Percentiles rank a stretch among this genome's conserved stretches.
Conservation (phyloP, 30 jellyfish, hydroid and myxozoan genomes). For the Sanderia malayensis region DNA sequence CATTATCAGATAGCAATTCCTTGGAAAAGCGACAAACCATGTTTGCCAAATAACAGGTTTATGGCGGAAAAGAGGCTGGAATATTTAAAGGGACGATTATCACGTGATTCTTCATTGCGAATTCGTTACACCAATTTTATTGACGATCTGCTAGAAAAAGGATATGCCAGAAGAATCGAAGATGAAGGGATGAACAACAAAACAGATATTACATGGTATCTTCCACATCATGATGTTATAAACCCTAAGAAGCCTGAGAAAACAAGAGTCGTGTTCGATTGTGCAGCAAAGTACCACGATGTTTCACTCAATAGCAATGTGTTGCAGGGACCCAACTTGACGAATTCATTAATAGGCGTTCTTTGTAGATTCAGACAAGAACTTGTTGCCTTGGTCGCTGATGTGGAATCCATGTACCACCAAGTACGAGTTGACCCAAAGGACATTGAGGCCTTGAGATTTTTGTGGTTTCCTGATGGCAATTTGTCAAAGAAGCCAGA, state of each 20-base stretch:
- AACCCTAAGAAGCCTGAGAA: slow-evolving; percentile 47
- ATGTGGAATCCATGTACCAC: slow-evolving; percentile 51
- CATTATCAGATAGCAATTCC: slow-evolving; percentile 54
- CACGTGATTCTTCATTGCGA: slow-evolving; percentile 15
- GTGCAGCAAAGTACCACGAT: slow-evolving; percentile 43
- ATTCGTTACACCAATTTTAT: slow-evolving; percentile 10
- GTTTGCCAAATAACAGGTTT: slow-evolving; percentile 30
- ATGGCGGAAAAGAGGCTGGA: slow-evolving; percentile 29
- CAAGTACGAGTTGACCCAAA: slow-evolving; percentile 45
- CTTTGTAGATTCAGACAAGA: slow-evolving; percentile 30
- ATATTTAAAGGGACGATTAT: slow-evolving; percentile 19
- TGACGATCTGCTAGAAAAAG: slow-evolving; percentile 21
- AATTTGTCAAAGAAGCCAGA: slow-evolving; percentile 6
- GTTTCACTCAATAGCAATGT: slow-evolving; percentile 14
- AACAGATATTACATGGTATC: slow-evolving; percentile 27
- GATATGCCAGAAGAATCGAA: slow-evolving; percentile 27
- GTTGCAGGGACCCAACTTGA: slow-evolving; percentile 48
- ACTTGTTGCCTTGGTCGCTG: slow-evolving; percentile 22
- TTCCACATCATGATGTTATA: slow-evolving; percentile 45
- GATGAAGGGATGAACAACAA: background rate
- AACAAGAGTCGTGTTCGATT: slow-evolving; percentile 54
- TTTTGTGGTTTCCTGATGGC: slow-evolving; percentile 49
- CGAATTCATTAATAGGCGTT: slow-evolving; percentile 10
- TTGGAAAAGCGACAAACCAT: slow-evolving; percentile 24
- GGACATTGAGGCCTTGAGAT: slow-evolving; percentile 30